Percentiles rank a stretch among this genome's conserved stretches.
Conservation (phyloP, 1,140 invertebrate genomes). For the Papilio polyxenes region DNA sequence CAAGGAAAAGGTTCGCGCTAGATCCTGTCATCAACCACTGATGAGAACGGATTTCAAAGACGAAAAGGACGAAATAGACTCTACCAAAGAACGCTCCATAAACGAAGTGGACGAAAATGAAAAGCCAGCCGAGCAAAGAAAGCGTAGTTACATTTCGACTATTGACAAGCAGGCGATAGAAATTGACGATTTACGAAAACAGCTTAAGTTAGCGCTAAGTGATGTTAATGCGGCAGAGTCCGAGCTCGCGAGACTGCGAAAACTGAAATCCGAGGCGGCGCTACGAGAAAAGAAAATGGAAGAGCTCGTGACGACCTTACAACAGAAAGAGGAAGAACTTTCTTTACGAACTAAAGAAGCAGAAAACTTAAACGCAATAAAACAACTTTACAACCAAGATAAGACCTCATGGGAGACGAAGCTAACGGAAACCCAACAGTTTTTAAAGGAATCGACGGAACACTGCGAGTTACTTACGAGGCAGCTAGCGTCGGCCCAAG, state of each 20-base stretch:
- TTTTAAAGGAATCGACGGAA: slow-evolving; percentile 83
- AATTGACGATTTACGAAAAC: slow-evolving; percentile 84
- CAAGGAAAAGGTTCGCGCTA: slow-evolving; percentile 87
- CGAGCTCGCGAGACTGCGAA: slow-evolving; percentile 85
- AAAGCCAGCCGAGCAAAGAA: slow-evolving; percentile 75
- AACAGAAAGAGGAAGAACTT: slow-evolving; percentile 87
- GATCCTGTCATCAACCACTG: slow-evolving; percentile 81
- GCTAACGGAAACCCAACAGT: slow-evolving; percentile 82
- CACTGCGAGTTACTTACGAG: slow-evolving; percentile 83
- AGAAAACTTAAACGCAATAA: slow-evolving; percentile 84
- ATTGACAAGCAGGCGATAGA: slow-evolving; percentile 85
- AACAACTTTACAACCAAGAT: slow-evolving; percentile 83
- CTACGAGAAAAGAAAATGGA: slow-evolving; percentile 87
- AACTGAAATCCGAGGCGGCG: slow-evolving; percentile 83
- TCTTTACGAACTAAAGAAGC: slow-evolving; percentile 85
- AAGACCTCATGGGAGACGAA: slow-evolving; percentile 85
- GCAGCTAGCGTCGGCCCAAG: slow-evolving; percentile 83
- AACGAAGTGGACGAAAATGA: slow-evolving; percentile 76
- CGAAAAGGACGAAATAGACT: slow-evolving; percentile 77
- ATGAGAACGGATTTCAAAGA: slow-evolving; percentile 65
- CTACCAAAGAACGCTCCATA: slow-evolving; percentile 70
- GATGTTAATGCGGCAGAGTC: slow-evolving; percentile 82
- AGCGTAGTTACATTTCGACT: slow-evolving; percentile 80
- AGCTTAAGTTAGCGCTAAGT: slow-evolving; percentile 74
- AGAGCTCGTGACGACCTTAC: slow-evolving; percentile 84